Conservation (phyloP, 1,140 invertebrate species). For the Platorchestia sp. region DNA sequence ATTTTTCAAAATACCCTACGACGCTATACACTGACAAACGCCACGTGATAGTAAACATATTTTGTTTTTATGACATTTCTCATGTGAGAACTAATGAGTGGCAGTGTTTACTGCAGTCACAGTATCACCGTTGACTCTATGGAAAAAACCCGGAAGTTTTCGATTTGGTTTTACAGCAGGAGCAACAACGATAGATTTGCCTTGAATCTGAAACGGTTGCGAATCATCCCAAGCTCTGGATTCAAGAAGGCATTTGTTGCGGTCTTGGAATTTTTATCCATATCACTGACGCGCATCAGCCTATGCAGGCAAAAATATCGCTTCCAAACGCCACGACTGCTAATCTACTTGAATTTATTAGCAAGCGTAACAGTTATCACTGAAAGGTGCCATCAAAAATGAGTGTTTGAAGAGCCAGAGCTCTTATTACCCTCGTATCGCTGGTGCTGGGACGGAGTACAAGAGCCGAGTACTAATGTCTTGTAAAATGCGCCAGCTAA, state of each 20-base stretch:
- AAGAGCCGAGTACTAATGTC: conserved; percentile 10
- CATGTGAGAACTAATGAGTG: too few relatives aligned
- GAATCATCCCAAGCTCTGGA: too few relatives aligned
- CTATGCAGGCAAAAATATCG: neutral
- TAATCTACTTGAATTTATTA: neutral
- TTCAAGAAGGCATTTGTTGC: neutral
- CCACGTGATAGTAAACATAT: too few relatives aligned
- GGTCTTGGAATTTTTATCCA: neutral
- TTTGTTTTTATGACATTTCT: too few relatives aligned
- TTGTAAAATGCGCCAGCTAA: conserved; percentile 10
- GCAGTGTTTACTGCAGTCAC: too few relatives aligned
- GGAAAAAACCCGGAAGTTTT: too few relatives aligned
- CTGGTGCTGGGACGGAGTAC: neutral
- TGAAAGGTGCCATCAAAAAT: neutral
- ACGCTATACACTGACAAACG: too few relatives aligned
- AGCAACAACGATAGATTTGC: too few relatives aligned
- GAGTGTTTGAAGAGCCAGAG: neutral
- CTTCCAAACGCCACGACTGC: neutral
- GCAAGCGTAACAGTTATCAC: neutral
- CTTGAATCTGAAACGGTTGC: neutral
- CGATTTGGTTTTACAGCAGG: too few relatives aligned
- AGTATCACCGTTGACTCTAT: too few relatives aligned
- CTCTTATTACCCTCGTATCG: neutral
- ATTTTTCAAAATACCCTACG: too few relatives aligned
- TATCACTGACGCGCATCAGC: neutral